Base-by-base conservation (phyloP, 2,113 vertebrate species). In the Channa maculata region DNA sequence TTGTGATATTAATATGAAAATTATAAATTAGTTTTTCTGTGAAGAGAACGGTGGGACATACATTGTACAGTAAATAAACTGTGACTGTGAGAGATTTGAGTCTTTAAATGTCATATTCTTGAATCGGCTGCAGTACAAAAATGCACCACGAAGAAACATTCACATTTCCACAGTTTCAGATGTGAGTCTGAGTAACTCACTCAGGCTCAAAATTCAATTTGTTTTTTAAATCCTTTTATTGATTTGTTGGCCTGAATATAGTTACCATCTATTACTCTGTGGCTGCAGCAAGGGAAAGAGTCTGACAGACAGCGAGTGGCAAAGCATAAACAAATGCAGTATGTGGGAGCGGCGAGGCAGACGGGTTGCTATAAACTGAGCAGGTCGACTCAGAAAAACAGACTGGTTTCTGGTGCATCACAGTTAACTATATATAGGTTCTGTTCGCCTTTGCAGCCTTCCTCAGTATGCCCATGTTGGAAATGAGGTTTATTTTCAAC, bases 391-490 rank as follows among this genome's bases (percentile, higher is more conserved):
- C 24, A 24, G 24, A 24, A 24, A 24, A 48, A 37, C 53, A 68
- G 33, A n/a, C 83, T 14, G 55, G 3, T 24, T 80, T 48, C 62
- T 77, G 79, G 44, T 83, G 80, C 66, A 79, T 71, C 71, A 45
- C 36, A 65, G 15, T 43, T 46, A 59, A 49, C 24, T 73, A 85
- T 55, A 70, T 62, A 71, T 74, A 85, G 61, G 33, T 2, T n/a
- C n/a, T 12, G 3, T 51, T n/a, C 51, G 66, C 55, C 36, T 75
- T 75, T 11, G 10, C 52, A 59, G 61, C 45, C 49, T 36, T 37
- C 41, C 53, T 66, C 62, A 48, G n/a, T 54, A 15, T 54, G 59
- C 48, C 7, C 36, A 50, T 68, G 70, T 12, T 62, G 54, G 34
- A 67, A 66, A 58, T 15, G 8, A 7, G 51, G 45, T 65, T 75